Percentiles rank a stretch among this genome's conserved stretches.
Conservation (phyloP, 2,113 vertebrate genomes). For the Gorsachius goisagi region DNA sequence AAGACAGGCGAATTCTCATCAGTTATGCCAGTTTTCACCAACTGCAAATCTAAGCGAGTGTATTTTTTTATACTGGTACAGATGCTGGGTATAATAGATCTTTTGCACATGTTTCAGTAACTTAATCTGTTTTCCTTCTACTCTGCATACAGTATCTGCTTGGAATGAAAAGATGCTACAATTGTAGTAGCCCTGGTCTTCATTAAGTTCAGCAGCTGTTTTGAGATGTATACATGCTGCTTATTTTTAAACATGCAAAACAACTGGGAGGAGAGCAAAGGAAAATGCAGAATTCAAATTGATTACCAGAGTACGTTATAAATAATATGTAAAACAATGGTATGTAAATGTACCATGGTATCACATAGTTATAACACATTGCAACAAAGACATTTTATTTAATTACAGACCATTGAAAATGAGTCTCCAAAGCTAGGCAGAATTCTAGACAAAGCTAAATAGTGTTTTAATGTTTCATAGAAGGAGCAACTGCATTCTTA, state of each 20-base stretch:
- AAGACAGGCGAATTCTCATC: neutral
- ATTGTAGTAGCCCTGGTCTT: neutral
- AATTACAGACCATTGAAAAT: neutral
- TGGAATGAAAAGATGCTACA: neutral
- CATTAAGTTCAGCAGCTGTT: neutral
- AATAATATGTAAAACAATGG: slow-evolving; percentile 6
- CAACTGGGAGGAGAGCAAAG: neutral
- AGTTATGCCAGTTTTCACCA: neutral
- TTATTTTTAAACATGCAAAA: slow-evolving; percentile 48
- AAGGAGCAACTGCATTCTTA: neutral
- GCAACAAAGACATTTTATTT: slow-evolving; percentile 12
- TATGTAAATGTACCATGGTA: neutral
- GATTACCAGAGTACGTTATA: neutral
- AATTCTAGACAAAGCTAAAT: slow-evolving; percentile 7
- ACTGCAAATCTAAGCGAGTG: neutral
- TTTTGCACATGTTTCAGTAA: neutral
- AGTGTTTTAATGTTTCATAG: neutral
- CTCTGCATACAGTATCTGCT: neutral
- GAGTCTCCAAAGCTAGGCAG: neutral
- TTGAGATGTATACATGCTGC: neutral
- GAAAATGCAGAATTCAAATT: slow-evolving; percentile 25
- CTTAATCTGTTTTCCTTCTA: neutral
- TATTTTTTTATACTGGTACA: neutral
- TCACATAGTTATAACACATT: neutral
- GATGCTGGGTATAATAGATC: neutral